Evolutionary conservation across 2,888 invertebrate species (phyloP).

Genomic region (Xanthorhoe designata): DNA sequence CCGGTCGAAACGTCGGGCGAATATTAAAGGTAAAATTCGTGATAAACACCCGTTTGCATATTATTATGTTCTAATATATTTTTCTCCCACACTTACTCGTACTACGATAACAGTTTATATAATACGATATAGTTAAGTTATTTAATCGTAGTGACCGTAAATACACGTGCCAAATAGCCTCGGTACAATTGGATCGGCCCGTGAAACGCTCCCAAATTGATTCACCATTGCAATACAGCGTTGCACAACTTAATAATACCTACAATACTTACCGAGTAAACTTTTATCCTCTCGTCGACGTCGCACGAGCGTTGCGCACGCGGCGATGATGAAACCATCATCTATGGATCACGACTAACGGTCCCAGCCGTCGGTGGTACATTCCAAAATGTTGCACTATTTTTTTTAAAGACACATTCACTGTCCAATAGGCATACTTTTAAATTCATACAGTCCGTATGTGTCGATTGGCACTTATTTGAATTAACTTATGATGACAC

Average conservation of each 20-base stretch:
- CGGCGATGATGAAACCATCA: slow-evolving; percentile 84
- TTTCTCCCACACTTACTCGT: neutral
- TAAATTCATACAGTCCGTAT: neutral
- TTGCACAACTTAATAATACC: slow-evolving; percentile 17
- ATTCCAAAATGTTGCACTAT: slow-evolving; percentile 31
- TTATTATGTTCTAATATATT: neutral
- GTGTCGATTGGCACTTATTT: neutral
- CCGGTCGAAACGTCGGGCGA: too few relatives aligned
- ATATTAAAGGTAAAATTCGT: too few relatives aligned
- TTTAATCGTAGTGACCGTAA: neutral
- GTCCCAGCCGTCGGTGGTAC: slow-evolving; percentile 23
- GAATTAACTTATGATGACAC: slow-evolving; percentile 3
- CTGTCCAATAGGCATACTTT: slow-evolving; percentile 8
- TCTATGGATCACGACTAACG: slow-evolving; percentile 68
- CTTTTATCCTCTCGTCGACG: slow-evolving; percentile 82
- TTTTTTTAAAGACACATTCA: slow-evolving; percentile 6
- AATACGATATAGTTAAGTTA: neutral
- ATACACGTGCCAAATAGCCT: neutral
- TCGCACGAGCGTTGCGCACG: slow-evolving; percentile 80
- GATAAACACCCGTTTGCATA: too few relatives aligned
- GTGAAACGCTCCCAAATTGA: slow-evolving; percentile 1
- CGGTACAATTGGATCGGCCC: neutral
- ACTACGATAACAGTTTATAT: neutral
- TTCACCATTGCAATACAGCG: slow-evolving; percentile 11
- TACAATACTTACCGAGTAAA: slow-evolving; percentile 77